A percentile compares a stretch with the other conserved stretches of the same genome.
Evolutionary conservation across 2,888 invertebrate genomes (phyloP).

Genomic region (Acanthosepion lycidas): DNA sequence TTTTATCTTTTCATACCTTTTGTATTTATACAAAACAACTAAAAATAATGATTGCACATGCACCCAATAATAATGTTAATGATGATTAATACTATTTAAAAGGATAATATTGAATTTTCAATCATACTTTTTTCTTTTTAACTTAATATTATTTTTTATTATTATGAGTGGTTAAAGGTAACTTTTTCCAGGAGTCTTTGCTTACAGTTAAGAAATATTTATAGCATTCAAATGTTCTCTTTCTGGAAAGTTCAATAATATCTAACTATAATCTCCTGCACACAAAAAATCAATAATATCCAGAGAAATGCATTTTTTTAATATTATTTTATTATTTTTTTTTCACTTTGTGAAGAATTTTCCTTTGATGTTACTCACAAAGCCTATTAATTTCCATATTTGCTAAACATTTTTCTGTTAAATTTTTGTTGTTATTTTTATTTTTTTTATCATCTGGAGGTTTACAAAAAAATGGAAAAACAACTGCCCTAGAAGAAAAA

Average conservation of each 20-base stretch:
- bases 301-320: not conserved
- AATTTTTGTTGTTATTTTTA: not conserved
- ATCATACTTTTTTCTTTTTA: not conserved
- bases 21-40: not conserved
- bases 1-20: not conserved
- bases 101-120: not conserved
- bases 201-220: not conserved
- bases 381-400: not conserved
- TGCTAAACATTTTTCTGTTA: not conserved
- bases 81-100: not conserved
- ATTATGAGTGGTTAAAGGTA: conserved; percentile 25
- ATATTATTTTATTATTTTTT: not conserved
- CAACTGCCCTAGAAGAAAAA: conserved; percentile 11
- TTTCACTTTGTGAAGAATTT: not conserved
- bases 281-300: not conserved
- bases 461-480: not conserved
- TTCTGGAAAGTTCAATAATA: not conserved
- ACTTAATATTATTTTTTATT: not conserved
- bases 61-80: conserved; percentile 6
- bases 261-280: not conserved
- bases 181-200: conserved; percentile 17
- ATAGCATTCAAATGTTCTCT: not conserved
- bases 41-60: conserved; percentile 20
- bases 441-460: not conserved
- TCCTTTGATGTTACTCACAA: not conserved